A percentile compares a stretch with the other conserved stretches of the same genome.
Conservation (phyloP, 2,113 vertebrate genomes). For the Clarias magur region DNA sequence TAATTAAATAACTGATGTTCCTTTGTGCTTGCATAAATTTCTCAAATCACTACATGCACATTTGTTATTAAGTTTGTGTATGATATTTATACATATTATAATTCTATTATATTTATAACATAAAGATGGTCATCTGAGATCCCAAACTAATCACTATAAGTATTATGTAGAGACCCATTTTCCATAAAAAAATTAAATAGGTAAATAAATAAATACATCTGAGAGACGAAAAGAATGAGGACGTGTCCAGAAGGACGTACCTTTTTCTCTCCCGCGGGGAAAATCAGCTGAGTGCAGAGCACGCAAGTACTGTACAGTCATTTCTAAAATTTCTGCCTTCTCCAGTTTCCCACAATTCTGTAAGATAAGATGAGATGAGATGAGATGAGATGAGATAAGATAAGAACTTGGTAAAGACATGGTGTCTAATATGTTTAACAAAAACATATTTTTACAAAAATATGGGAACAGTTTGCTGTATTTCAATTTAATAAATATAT, state of each 20-base stretch:
- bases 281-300: constrained; percentile 93
- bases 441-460: too few species aligned
- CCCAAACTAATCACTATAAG: not conserved
- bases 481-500: too few species aligned
- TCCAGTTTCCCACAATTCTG: constrained; percentile 96
- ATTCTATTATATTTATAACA: not conserved
- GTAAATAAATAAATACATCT: not conserved
- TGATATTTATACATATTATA: too few species aligned
- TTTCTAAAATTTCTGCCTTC: constrained; percentile 97
- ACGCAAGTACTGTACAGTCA: constrained; percentile 95
- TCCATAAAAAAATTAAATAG: not conserved
- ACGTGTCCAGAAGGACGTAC: constrained; percentile 62
- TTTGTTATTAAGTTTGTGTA: too few species aligned
- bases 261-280: constrained; percentile 92
- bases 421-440: not conserved
- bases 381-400: not conserved
- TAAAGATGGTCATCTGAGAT: not conserved
- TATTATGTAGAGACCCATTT: not conserved
- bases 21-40: not conserved
- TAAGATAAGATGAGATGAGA: not conserved
- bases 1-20: not conserved
- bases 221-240: too few species aligned
- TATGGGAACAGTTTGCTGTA: too few species aligned
- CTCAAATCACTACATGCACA: too few species aligned
- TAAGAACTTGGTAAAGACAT: not conserved